phyloP scores from a whole-genome alignment of 2,797 vertebrate genomes.

The Muraenolepis orangiensis region DNA sequence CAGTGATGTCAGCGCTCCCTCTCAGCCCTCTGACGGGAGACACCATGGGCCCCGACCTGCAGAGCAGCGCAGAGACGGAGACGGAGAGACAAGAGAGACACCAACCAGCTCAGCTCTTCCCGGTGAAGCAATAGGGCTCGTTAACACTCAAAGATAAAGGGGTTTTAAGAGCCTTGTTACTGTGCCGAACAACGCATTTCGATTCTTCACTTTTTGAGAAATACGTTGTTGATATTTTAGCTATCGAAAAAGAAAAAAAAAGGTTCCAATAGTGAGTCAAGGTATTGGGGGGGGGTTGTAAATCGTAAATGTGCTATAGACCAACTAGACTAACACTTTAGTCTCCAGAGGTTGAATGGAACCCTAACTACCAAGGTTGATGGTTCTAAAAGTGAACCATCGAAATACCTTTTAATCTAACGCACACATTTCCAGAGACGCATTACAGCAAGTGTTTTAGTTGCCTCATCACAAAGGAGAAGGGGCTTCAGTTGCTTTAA shows the following conservation, averaged over 20 bases:
- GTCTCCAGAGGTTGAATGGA: too few species aligned
- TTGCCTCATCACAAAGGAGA: not conserved
- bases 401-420: too few species aligned
- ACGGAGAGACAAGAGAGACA: slow-evolving; percentile 40
- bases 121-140: too few species aligned
- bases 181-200: not conserved
- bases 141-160: not conserved
- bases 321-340: too few species aligned
- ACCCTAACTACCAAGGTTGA: not conserved
- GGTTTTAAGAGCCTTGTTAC: not conserved
- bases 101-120: slow-evolving; percentile 2
- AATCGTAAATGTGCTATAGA: not conserved
- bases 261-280: not conserved
- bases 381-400: not conserved
- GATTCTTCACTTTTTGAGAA: too few species aligned
- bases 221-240: too few species aligned
- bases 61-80: slow-evolving; percentile 10
- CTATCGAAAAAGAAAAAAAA: too few species aligned
- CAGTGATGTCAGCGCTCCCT: slow-evolving; percentile 69
- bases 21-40: slow-evolving; percentile 52
- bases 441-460: not conserved
- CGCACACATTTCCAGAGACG: not conserved
- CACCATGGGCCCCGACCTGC: slow-evolving; percentile 43
- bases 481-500: not conserved
- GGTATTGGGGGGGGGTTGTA: not conserved